These are phyloP conservation scores for Morus bassanus DNA, from an alignment of 2,797 vertebrate genomes.

Conservation along the genomic window DNA sequence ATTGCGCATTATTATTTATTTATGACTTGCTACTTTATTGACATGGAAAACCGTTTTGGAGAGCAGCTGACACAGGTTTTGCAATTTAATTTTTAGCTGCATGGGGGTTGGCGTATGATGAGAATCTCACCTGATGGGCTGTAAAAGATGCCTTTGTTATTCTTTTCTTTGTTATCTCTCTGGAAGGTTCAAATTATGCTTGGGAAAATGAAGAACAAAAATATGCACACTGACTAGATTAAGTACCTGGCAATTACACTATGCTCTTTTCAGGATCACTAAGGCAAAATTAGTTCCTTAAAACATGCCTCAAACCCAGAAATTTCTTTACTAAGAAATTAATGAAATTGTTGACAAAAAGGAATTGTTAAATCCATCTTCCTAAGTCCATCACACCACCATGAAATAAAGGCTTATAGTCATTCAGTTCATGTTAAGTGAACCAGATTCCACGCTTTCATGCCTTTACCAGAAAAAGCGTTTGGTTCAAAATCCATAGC, in stretches of 20 bases:
- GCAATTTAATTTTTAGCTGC: background rate
- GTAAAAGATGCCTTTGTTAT: background rate
- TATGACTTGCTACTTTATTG: background rate
- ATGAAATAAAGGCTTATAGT: background rate
- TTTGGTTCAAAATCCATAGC: background rate
- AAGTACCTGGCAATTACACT: background rate
- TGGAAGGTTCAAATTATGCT: background rate
- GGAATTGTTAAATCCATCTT: background rate
- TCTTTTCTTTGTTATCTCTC: background rate
- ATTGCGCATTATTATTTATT: background rate
- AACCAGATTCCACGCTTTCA: background rate
- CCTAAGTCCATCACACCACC: background rate
- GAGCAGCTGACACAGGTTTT: background rate
- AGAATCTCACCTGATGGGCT: background rate
- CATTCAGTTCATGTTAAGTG: background rate
- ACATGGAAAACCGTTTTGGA: background rate
- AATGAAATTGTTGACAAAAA: background rate
- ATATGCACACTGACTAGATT: background rate
- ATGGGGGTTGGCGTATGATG: background rate
- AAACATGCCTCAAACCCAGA: background rate
- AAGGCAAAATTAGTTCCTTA: constrained; percentile 8
- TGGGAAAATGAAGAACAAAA: constrained; percentile 12
- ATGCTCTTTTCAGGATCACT: background rate
- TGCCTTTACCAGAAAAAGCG: background rate
- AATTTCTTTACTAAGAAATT: background rate